Evolutionary conservation across 1,140 invertebrate species (phyloP), one percentile per base, ranked within the genome.

Genomic region (Bombus superbus): DNA sequence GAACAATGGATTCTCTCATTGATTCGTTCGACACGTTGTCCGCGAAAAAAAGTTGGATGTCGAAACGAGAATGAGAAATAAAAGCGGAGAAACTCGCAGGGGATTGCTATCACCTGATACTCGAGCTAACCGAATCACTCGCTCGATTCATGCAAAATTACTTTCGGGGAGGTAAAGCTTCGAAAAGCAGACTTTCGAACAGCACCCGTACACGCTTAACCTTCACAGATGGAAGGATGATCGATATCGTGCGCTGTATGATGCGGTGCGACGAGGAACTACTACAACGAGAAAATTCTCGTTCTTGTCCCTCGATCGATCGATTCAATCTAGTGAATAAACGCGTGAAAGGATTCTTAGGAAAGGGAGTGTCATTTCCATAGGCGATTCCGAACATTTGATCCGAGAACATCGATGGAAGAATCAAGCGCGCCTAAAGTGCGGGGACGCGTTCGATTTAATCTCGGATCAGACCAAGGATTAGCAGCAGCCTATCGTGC

Each of bases 401-500:
- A 10, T 10, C 28, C 64, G 8, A 66, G 64, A 18, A 66, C 64
- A 3, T 15, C 13, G 32, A 40, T 13, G 18, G 6, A 38, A 68
- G 18, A 35, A 68, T 53, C 6, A 53, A 22, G 18, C 18, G 47
- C 18, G 18, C 1, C 6, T 8, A 35, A 25, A 22, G 66, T 22
- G 59, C 35, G n/a, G 28, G 9, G 32, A 28, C 68, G 28, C 47
- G 47, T 53, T 38, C 57, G 40, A 89, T 82, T 80, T 90, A 79
- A 90, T 89, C 62, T 80, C 57, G 69, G 85, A 86, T 87, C 74
- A 72, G 81, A 81, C 77, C 77, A 2, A 40, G 73, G 81, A 89
- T 89, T 79, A 87, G 44, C 66, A 22, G 69, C 59, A 72, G 66
- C 66, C 84, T 87, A 81, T 84, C 69, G 35, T 75, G 73, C 75